Conservation (phyloP, 2,113 vertebrate species). For the Sebastes fasciatus region DNA sequence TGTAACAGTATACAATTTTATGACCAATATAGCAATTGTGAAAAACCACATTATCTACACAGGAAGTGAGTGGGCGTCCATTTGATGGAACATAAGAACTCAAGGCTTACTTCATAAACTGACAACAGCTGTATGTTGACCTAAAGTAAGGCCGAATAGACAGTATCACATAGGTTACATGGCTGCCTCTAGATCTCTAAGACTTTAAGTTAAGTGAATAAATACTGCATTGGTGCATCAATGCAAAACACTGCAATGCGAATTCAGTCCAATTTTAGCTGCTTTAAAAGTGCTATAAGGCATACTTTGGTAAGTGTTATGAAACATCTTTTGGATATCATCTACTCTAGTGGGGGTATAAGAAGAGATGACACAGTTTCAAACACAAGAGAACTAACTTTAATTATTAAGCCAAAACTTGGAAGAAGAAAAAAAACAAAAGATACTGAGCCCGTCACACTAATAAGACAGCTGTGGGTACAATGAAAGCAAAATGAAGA, state of each 20-base stretch:
- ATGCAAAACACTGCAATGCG: not conserved
- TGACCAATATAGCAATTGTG: constrained; percentile 16
- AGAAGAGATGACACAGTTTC: constrained; percentile 4
- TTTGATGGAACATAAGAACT: constrained; percentile 10
- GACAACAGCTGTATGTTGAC: not conserved
- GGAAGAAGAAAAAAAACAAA: not conserved
- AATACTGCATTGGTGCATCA: not conserved
- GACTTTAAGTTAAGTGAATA: not conserved
- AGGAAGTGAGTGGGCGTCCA: constrained; percentile 65
- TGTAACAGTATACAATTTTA: not conserved
- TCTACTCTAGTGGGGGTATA: not conserved
- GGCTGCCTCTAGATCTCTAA: not conserved
- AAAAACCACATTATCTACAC: constrained; percentile 42
- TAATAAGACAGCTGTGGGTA: constrained; percentile 9
- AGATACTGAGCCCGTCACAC: not conserved
- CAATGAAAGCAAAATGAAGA: not conserved
- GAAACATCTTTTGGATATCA: not conserved
- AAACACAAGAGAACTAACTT: constrained; percentile 11
- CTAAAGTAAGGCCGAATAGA: not conserved
- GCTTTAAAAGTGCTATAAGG: constrained; percentile 5
- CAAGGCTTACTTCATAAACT: constrained; percentile 8
- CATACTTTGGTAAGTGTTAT: constrained; percentile 7
- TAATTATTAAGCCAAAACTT: constrained; percentile 7
- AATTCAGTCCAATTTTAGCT: not conserved
- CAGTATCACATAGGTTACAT: not conserved